Evolutionary conservation across 1,140 invertebrate genomes (phyloP), one percentile per base, ranked within the genome.

Genomic region (Drosophila kanapiae): DNA sequence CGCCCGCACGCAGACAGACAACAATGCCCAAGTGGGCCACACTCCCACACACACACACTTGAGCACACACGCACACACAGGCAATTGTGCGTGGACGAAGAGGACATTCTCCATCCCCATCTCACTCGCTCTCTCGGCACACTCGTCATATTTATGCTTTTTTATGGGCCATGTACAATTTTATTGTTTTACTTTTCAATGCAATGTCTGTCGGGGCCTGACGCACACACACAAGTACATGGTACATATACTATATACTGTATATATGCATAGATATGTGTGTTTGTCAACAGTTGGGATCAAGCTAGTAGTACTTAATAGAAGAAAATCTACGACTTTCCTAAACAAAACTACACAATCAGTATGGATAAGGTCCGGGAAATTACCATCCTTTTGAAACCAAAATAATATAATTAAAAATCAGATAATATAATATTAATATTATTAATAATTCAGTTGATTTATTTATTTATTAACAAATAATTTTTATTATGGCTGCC

Each of bases 101-200:
- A 23, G 61, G 54, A 64, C 61, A 42, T 37, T 54, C 61, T 33
- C 53, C 18, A 16, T 35, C 45, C 40, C 13, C 51, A 6, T 37
- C 33, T 37, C 57, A 4, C 18, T 42, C 23, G n/a, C 42, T 18
- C n/a, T n/a, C 51, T 6, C 57, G 31, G 23, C n/a, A n/a, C 62
- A 77, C 69, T 82, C 80, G 79, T 87, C 83, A 88, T 88, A 80
- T 88, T 87, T 77, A 83, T 83, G 68, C 48, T 69, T 69, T 87
- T 88, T 88, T 88, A 80, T 83, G 76, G 84, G 60, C 60, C 80
- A 83, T 87, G 23, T 23, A 23, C 23, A 23, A 23, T 23, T 23
- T 23, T 23, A 23, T 23, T 23, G 23, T 23, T 23, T 23, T 23
- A 23, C 23, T 23, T 23, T 23, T 23, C 23, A 23, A 23, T 23